A percentile compares a stretch with the other conserved stretches of the same genome.
These are phyloP conservation scores for Cremastinae sp. DNA, from an alignment of 2,888 invertebrate genomes.

Conservation along the genomic window DNA sequence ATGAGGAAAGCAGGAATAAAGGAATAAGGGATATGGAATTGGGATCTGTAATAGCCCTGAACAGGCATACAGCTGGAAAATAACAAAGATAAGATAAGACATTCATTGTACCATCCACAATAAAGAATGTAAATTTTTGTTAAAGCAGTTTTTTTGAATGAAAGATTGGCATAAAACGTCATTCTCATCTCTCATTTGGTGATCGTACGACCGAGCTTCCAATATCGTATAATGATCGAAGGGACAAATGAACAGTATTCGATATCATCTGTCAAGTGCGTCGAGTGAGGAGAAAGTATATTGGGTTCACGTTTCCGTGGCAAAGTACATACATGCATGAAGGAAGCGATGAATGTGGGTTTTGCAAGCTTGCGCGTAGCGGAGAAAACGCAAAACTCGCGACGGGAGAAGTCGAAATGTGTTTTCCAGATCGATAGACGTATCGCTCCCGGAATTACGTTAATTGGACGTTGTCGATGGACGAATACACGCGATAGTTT, in stretches of 20 bases:
- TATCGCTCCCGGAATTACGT: constrained; percentile 71
- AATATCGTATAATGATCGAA: constrained; percentile 56
- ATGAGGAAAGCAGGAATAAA: too few relatives aligned
- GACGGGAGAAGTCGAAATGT: constrained; percentile 60
- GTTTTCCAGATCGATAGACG: constrained; percentile 68
- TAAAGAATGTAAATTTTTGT: too few relatives aligned
- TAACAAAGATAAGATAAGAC: too few relatives aligned
- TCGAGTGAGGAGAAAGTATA: constrained; percentile 27
- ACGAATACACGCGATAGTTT: constrained; percentile 68
- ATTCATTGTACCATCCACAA: too few relatives aligned
- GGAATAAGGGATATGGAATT: too few relatives aligned
- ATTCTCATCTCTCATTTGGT: background rate
- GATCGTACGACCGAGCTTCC: constrained; percentile 26
- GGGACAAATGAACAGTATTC: constrained; percentile 63
- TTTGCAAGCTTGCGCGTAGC: constrained; percentile 40
- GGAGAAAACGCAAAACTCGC: constrained; percentile 25
- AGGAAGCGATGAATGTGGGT: background rate
- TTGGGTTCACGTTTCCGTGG: background rate
- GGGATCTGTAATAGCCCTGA: too few relatives aligned
- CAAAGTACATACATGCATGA: background rate
- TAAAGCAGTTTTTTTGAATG: too few relatives aligned
- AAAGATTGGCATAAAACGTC: too few relatives aligned
- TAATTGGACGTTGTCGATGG: constrained; percentile 73
- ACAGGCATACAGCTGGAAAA: too few relatives aligned
- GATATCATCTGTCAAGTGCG: constrained; percentile 58